Evolutionary conservation across 2,113 vertebrate species (phyloP), one percentile per base, ranked within the genome.

Genomic region (Amphiprion percula): DNA sequence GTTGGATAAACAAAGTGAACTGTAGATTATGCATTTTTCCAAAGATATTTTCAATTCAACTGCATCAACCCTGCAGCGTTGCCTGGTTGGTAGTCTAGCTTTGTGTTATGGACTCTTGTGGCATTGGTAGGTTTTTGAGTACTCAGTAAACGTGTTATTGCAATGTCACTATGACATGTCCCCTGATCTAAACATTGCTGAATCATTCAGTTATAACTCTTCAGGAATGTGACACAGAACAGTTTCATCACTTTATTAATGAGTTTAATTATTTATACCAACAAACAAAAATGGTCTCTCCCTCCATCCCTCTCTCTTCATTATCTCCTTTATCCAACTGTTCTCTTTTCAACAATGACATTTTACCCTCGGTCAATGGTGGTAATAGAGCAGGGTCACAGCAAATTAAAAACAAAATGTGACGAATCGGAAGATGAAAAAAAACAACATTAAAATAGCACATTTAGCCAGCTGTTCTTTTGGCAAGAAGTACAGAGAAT

Each of bases 191-290:
- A 44, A 44, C 14, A 44, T 44, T 5, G 15, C 19, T 82, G 8
- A 56, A 19, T 59, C 46, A 41, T 26, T 50, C 24, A 46, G 12
- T 5, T 58, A 21, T 41, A 39, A 69, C 62, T 83, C 21, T 77
- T 76, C 39, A 88, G 50, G 30, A 74, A 80, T 26, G 6, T 58
- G 68, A 90, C 44, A 70, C 89, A 52, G 65, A 61, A 91, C 89
- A 82, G 85, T 92, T 92, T 94, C 85, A 93, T 95, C 91, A 94
- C 94, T 95, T 95, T 95, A 95, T 95, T 95, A 94, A 94, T 94
- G 94, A 95, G 94, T 93, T 95, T 93, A 93, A 93, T 94, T 94
- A 95, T 94, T 95, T 95, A 94, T 94, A 95, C 90, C 94, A 95
- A 94, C 93, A 93, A 95, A 94, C 91, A 93, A 94, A 94, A 95